A percentile compares a stretch with the other conserved stretches of the same genome.
phyloP scores from a whole-genome alignment of 2,888 invertebrate genomes.

The Crossocerus cetratus region DNA sequence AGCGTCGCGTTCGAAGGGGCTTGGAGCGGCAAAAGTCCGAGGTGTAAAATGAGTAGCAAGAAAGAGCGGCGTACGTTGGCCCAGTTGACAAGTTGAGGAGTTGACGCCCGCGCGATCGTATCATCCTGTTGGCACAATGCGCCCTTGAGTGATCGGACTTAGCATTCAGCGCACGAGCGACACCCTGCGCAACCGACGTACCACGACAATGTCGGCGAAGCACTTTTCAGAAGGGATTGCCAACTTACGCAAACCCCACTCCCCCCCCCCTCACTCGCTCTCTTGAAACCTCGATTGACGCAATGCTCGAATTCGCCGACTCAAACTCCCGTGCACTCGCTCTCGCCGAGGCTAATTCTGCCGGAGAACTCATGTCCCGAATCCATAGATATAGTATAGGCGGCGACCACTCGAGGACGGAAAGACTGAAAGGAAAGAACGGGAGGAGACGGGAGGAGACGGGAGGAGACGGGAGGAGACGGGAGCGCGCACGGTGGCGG shows the following conservation, averaged over 20 bases:
- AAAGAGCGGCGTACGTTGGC: slow-evolving; percentile 41
- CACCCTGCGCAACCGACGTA: slow-evolving; percentile 46
- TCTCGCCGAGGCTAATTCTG: slow-evolving; percentile 30
- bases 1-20: no score
- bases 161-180: slow-evolving; percentile 62
- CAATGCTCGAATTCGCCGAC: slow-evolving; percentile 45
- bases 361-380: not conserved
- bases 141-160: slow-evolving; percentile 62
- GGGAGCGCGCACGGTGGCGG: not conserved
- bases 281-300: slow-evolving; percentile 29
- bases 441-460: slow-evolving; percentile 8
- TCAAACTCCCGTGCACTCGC: slow-evolving; percentile 10
- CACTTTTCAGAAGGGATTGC: slow-evolving; percentile 68
- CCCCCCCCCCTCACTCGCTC: no score
- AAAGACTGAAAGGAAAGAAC: not conserved
- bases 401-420: not conserved
- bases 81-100: no score
- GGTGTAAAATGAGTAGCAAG: no score
- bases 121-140: slow-evolving; percentile 45
- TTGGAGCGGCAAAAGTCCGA: no score
- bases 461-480: slow-evolving; percentile 8
- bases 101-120: slow-evolving; percentile 58
- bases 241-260: slow-evolving; percentile 63
- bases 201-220: slow-evolving; percentile 54
- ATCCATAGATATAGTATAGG: no score